Evolutionary conservation across 2,797 vertebrate species (phyloP).

Genomic region (Cynopterus sphinx): DNA sequence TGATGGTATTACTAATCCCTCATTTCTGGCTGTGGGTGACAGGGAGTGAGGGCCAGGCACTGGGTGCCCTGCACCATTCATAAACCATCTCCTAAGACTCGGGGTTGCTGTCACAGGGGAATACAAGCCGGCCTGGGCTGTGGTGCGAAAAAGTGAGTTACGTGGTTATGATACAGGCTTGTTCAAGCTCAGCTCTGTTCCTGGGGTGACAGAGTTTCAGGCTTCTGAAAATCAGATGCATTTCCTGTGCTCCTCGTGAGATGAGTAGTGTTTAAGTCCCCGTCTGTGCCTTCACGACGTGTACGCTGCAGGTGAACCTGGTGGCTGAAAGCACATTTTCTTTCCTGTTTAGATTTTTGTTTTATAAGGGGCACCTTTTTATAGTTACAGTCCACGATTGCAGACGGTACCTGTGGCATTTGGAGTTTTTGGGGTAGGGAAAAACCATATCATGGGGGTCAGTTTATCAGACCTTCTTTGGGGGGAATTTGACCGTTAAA

Average conservation of each 20-base stretch:
- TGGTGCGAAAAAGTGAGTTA: constrained; percentile 20
- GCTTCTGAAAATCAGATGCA: constrained; percentile 1
- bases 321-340: neutral
- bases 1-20: neutral
- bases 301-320: neutral
- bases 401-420: neutral
- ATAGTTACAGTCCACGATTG: neutral
- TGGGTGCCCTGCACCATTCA: neutral
- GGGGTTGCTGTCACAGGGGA: neutral
- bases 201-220: neutral
- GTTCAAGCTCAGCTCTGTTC: constrained; percentile 40
- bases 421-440: neutral
- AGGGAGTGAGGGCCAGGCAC: neutral
- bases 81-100: neutral
- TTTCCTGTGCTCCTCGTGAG: neutral
- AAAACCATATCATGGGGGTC: neutral
- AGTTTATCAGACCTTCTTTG: neutral
- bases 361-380: neutral
- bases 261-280: neutral
- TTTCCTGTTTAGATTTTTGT: neutral
- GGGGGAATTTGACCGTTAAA: neutral
- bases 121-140: neutral
- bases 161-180: constrained; percentile 37
- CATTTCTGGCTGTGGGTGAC: neutral
- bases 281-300: neutral